Evolutionary conservation across 1,140 invertebrate genomes (phyloP).

Genomic region (Metopolophium dirhodum): DNA sequence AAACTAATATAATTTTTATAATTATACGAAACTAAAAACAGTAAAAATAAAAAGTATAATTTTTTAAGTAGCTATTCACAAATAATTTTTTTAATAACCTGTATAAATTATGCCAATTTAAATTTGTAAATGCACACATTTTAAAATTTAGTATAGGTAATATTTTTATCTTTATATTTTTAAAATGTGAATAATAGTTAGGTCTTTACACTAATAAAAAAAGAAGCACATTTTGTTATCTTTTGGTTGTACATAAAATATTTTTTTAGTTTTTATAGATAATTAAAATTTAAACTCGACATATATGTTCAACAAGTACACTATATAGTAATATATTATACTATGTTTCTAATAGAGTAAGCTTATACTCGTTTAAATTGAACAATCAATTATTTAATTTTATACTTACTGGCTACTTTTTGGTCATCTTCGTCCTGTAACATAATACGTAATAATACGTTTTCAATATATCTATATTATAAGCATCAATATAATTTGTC

Average conservation of each 20-base stretch:
- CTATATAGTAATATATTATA: background rate
- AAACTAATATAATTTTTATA: no score
- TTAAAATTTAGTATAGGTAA: background rate
- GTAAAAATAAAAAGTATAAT: no score
- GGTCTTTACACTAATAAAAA: background rate
- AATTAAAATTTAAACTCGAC: background rate
- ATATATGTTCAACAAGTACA: background rate
- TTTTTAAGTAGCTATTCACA: no score
- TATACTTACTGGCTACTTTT: constrained; percentile 72
- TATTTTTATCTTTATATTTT: background rate
- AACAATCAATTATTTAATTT: background rate
- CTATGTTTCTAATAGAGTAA: background rate
- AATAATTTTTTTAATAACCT: background rate
- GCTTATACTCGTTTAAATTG: background rate
- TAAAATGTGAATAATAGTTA: background rate
- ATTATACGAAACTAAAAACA: no score
- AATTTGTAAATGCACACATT: background rate
- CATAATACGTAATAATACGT: constrained; percentile 59
- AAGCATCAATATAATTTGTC: background rate
- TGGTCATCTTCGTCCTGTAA: constrained; percentile 77
- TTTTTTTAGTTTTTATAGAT: background rate
- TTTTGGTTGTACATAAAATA: background rate
- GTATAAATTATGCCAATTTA: background rate
- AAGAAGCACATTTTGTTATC: background rate
- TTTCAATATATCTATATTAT: constrained; percentile 58